These are phyloP conservation scores for Platysteira castanea DNA, from an alignment of 2,113 vertebrate species.

Conservation along the genomic window DNA sequence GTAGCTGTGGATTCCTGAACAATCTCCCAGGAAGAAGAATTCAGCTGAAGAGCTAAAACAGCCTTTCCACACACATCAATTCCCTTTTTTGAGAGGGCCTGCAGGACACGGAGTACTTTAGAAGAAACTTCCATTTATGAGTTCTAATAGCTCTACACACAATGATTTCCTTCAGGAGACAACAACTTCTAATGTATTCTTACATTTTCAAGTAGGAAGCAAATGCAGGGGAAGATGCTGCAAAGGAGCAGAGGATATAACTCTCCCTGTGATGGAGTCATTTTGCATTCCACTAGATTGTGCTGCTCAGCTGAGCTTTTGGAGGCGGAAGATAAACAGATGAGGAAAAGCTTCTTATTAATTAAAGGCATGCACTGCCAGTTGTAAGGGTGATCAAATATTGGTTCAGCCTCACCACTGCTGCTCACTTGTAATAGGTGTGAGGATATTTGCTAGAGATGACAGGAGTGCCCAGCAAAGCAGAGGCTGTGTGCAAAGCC, in stretches of 20 bases:
- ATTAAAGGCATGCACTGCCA: not conserved
- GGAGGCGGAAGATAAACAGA: not conserved
- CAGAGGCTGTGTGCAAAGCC: not conserved
- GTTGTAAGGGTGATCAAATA: not conserved
- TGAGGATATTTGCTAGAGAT: not conserved
- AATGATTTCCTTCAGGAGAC: not conserved
- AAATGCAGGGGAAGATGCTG: not conserved
- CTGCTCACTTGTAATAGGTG: not conserved
- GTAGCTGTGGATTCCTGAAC: not conserved
- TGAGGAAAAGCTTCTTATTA: not conserved
- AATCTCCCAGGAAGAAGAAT: not conserved
- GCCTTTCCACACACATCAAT: not conserved
- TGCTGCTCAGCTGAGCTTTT: slow-evolving; percentile 1
- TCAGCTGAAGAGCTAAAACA: not conserved
- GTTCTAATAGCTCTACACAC: not conserved
- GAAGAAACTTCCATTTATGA: not conserved
- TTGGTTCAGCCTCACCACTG: not conserved
- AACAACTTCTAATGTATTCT: not conserved
- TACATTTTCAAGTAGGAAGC: not conserved
- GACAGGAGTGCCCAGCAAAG: not conserved
- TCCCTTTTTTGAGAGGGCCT: not conserved
- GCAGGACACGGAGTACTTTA: not conserved
- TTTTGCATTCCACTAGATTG: not conserved
- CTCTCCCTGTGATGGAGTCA: not conserved
- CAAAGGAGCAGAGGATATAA: not conserved